A percentile compares a stretch with the other conserved stretches of the same genome.
Evolutionary conservation across 2,113 vertebrate species (phyloP).

Genomic region (Dasypus novemcinctus): DNA sequence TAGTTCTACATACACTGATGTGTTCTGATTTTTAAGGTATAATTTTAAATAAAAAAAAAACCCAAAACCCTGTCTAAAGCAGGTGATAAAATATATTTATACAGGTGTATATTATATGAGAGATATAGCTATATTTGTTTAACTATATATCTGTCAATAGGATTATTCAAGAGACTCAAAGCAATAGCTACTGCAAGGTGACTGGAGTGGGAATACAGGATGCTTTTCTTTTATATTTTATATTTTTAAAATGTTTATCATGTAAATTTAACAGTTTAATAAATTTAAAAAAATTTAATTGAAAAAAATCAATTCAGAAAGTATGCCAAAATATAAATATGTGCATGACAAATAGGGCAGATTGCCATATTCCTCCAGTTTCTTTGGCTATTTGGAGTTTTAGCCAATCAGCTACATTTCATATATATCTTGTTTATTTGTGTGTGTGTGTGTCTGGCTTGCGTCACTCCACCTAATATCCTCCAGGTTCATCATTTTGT

Average conservation of each 20-base stretch:
- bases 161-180: background rate
- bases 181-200: background rate
- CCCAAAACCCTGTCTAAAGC: background rate
- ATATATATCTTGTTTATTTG: background rate
- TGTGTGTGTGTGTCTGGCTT: background rate
- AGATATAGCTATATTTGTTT: background rate
- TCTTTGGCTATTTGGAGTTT: background rate
- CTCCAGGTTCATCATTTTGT: too few relatives aligned
- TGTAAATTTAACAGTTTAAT: background rate
- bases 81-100: background rate
- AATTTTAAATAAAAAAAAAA: background rate
- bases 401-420: background rate
- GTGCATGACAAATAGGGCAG: background rate
- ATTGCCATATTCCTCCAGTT: background rate
- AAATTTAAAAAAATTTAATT: background rate
- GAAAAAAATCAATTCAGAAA: background rate
- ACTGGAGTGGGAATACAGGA: background rate
- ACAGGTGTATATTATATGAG: background rate
- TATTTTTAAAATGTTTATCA: background rate
- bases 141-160: background rate
- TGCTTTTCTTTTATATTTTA: background rate
- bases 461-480: too few relatives aligned
- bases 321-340: background rate
- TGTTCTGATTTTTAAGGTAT: background rate
- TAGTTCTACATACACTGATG: background rate